Conservation (phyloP, 2,113 vertebrate species). For the Grammomys surdaster region DNA sequence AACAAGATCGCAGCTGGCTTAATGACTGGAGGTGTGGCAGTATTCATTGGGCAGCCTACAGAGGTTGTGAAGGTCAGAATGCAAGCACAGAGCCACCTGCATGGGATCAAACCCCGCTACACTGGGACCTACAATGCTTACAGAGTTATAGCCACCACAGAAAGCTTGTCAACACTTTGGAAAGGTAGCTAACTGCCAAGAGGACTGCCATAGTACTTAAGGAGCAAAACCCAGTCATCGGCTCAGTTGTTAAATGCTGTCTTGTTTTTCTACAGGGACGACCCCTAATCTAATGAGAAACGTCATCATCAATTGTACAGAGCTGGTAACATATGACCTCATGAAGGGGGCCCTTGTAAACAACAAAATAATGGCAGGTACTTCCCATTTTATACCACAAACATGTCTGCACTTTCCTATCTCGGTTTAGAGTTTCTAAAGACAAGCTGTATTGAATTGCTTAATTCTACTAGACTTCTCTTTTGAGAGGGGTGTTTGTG, state of each 20-base stretch:
- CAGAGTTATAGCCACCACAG: conserved; percentile 90
- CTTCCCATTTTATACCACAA: neutral
- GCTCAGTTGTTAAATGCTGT: neutral
- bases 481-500: no score
- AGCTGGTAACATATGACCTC: conserved; percentile 93
- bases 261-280: conserved; percentile 85
- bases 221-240: neutral
- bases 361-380: conserved; percentile 91
- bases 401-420: neutral
- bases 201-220: neutral
- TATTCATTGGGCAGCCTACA: conserved; percentile 92
- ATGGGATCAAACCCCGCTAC: conserved; percentile 89
- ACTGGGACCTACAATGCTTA: conserved; percentile 92
- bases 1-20: conserved; percentile 90
- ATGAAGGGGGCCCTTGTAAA: conserved; percentile 92
- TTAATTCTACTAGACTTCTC: neutral
- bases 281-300: conserved; percentile 94
- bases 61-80: conserved; percentile 93
- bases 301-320: conserved; percentile 92
- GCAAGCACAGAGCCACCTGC: conserved; percentile 90
- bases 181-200: conserved; percentile 87
- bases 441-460: neutral
- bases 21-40: conserved; percentile 91
- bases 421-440: neutral
- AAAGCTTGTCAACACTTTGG: conserved; percentile 92